Conservation (phyloP, 1,140 invertebrate genomes). For the Achroia grisella region DNA sequence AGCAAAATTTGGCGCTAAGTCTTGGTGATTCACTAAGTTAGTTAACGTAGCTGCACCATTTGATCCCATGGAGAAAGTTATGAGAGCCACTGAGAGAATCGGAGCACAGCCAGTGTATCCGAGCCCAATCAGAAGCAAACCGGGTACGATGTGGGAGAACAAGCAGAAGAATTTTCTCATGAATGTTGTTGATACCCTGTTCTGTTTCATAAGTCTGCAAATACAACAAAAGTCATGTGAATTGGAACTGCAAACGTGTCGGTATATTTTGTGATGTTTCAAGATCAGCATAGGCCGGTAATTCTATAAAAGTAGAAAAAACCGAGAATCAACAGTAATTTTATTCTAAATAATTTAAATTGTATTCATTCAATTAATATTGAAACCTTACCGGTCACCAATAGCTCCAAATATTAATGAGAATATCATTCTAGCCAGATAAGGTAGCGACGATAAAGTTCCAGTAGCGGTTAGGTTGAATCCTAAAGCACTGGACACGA, state of each 20-base stretch:
- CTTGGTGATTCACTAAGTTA: constrained; percentile 88
- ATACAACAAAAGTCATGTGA: constrained; percentile 3
- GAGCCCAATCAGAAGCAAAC: constrained; percentile 78
- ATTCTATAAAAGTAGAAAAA: too few relatives aligned
- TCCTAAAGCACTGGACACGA: constrained; percentile 87
- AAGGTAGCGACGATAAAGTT: constrained; percentile 79
- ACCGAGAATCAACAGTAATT: too few relatives aligned
- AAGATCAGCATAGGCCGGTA: too few relatives aligned
- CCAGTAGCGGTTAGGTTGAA: constrained; percentile 86
- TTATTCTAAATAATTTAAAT: too few relatives aligned
- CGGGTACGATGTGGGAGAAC: constrained; percentile 83
- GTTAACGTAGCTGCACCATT: constrained; percentile 90
- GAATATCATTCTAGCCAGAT: constrained; percentile 78
- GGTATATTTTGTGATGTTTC: too few relatives aligned
- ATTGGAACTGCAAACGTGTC: not conserved
- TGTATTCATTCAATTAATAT: not conserved
- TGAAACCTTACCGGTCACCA: constrained; percentile 74
- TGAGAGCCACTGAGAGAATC: constrained; percentile 77
- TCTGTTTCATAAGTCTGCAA: constrained; percentile 73
- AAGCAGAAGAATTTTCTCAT: constrained; percentile 83
- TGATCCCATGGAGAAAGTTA: constrained; percentile 84
- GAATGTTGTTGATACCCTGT: constrained; percentile 74
- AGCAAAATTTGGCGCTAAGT: constrained; percentile 86
- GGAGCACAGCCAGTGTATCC: constrained; percentile 81
- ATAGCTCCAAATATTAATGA: constrained; percentile 80